Conservation (phyloP, 2,113 vertebrate genomes). For the Terrapene triunguis region DNA sequence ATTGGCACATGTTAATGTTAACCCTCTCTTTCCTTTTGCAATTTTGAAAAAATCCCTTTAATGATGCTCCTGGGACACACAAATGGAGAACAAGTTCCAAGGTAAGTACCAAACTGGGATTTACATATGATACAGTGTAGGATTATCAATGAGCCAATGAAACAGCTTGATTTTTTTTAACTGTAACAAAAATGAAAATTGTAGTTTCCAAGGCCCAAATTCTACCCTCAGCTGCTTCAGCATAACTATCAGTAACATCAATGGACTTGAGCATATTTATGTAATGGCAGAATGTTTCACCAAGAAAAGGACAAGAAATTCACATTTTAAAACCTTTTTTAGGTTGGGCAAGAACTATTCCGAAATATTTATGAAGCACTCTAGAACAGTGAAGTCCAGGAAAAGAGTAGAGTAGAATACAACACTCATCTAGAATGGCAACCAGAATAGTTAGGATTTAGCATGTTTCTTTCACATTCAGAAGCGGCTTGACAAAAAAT, state of each 20-base stretch:
- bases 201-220: background rate
- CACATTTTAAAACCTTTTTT: background rate
- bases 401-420: background rate
- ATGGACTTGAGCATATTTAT: background rate
- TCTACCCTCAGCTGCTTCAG: background rate
- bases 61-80: background rate
- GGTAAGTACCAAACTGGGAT: background rate
- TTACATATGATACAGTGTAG: background rate
- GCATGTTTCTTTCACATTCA: background rate
- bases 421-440: background rate
- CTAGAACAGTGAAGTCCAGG: background rate
- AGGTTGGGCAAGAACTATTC: background rate
- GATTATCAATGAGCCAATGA: background rate
- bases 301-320: background rate
- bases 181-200: background rate
- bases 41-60: background rate
- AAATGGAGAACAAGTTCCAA: background rate
- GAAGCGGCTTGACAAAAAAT: background rate
- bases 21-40: background rate
- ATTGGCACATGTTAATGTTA: background rate
- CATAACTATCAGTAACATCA: background rate
- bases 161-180: background rate
- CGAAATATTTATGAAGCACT: slow-evolving; percentile 19
- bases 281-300: background rate
- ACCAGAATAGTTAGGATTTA: background rate